A percentile compares a stretch with the other conserved stretches of the same genome.
phyloP scores from a whole-genome alignment of 2,113 vertebrate species.

The Ranitomeya variabilis region DNA sequence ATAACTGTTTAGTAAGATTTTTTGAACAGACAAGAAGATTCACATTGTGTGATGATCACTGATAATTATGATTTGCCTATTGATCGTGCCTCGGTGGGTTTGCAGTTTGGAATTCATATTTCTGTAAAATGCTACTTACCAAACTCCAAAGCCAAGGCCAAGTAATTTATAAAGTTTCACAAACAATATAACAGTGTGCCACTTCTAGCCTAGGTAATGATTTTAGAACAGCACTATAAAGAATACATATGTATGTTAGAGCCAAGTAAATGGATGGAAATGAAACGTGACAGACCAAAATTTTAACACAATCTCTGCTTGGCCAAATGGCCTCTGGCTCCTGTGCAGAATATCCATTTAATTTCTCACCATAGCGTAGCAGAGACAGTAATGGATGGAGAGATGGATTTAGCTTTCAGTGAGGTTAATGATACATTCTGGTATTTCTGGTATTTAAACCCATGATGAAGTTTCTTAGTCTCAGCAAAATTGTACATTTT shows the following conservation, averaged over 20 bases:
- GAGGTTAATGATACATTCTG: constrained; percentile 17
- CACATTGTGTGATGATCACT: background rate
- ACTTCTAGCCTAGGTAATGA: constrained; percentile 28
- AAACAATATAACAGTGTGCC: constrained; percentile 29
- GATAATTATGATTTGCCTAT: background rate
- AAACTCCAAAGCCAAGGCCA: background rate
- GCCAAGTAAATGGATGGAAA: constrained; percentile 43
- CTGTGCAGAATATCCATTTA: constrained; percentile 13
- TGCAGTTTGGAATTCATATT: background rate
- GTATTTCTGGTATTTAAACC: constrained; percentile 22
- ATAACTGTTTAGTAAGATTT: background rate
- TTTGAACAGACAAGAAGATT: background rate
- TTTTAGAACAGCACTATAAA: constrained; percentile 22
- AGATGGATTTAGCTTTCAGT: constrained; percentile 17
- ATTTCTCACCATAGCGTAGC: constrained; percentile 19
- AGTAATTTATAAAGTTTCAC: constrained; percentile 34
- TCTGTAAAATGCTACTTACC: background rate
- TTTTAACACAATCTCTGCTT: background rate
- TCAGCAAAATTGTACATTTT: constrained; percentile 7
- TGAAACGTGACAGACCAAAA: constrained; percentile 34
- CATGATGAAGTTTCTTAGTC: constrained; percentile 38
- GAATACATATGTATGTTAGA: constrained; percentile 24
- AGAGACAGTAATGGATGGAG: constrained; percentile 16
- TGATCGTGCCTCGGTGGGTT: background rate
- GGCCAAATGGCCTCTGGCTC: constrained; percentile 24